Conservation (phyloP, 1,140 invertebrate species). For the Drosophila nikananu region DNA sequence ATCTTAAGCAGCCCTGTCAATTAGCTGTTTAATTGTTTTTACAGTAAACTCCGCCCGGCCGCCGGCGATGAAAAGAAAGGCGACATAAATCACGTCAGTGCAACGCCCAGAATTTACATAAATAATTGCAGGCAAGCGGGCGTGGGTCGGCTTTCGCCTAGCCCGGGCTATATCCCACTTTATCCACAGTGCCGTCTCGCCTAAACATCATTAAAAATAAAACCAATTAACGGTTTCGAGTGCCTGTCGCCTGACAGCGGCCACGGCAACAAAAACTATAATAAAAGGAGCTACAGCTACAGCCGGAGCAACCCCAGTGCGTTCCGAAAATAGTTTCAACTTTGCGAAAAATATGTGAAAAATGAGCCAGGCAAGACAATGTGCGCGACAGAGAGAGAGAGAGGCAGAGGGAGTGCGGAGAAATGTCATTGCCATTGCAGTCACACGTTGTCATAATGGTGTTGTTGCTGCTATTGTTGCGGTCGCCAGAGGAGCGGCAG, state of each 20-base stretch:
- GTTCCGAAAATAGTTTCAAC: slow-evolving; percentile 68
- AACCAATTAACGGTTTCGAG: slow-evolving; percentile 76
- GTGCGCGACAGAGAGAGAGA: slow-evolving; percentile 36
- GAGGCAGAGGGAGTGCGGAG: slow-evolving; percentile 15
- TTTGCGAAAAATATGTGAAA: slow-evolving; percentile 76
- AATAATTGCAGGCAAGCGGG: slow-evolving; percentile 39
- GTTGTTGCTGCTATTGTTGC: slow-evolving; percentile 33
- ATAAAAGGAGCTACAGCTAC: slow-evolving; percentile 6
- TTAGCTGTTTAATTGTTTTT: slow-evolving; percentile 71
- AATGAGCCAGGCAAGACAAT: slow-evolving; percentile 50
- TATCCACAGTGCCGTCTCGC: slow-evolving; percentile 40
- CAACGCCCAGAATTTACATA: slow-evolving; percentile 68
- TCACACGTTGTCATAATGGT: slow-evolving; percentile 53
- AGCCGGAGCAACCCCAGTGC: slow-evolving; percentile 20
- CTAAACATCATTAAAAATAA: slow-evolving; percentile 79
- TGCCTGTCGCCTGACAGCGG: slow-evolving; percentile 50
- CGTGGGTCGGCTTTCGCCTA: slow-evolving; percentile 21
- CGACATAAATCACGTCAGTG: slow-evolving; percentile 67
- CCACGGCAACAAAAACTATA: slow-evolving; percentile 46
- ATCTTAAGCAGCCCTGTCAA: slow-evolving; percentile 51
- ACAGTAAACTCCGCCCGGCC: slow-evolving; percentile 40
- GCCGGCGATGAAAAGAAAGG: slow-evolving; percentile 24
- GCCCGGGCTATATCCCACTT: neutral
- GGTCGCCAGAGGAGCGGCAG: slow-evolving; percentile 20
- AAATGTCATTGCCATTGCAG: slow-evolving; percentile 73